Percentiles rank a stretch among this genome's conserved stretches.
Evolutionary conservation across 2,113 vertebrate genomes (phyloP).

Genomic region (Etheostoma spectabile): DNA sequence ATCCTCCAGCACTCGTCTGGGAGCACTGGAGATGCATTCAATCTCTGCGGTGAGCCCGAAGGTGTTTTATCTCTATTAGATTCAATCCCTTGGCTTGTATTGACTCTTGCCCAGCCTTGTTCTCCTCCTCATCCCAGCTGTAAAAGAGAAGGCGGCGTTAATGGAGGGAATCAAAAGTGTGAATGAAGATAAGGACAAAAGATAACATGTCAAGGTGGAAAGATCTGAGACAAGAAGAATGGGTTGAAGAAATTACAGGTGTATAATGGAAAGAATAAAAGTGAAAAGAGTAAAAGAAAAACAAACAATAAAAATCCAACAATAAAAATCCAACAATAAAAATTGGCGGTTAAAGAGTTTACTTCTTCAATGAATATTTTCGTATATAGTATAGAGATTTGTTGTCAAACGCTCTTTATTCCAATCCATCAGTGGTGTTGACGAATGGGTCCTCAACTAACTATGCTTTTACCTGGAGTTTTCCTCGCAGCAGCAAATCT

Average conservation of each 20-base stretch:
- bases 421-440: background rate
- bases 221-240: background rate
- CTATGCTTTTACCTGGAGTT: constrained; percentile 63
- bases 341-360: background rate
- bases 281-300: background rate
- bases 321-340: no score
- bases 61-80: constrained; percentile 5
- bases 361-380: constrained; percentile 6
- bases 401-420: constrained; percentile 7
- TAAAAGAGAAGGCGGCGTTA: background rate
- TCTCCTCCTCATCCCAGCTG: constrained; percentile 73
- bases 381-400: no score
- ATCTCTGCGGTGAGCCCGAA: constrained; percentile 41
- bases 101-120: constrained; percentile 64
- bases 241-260: background rate
- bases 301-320: background rate
- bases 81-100: constrained; percentile 68
- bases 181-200: background rate
- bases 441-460: constrained; percentile 6
- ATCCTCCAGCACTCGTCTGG: constrained; percentile 56
- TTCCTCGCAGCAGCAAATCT: constrained; percentile 55
- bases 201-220: background rate
- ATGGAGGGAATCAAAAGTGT: background rate
- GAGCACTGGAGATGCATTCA: constrained; percentile 56
- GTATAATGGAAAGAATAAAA: background rate